Evolutionary conservation across 1,140 invertebrate genomes (phyloP).

Genomic region (Vanessa tameamea): DNA sequence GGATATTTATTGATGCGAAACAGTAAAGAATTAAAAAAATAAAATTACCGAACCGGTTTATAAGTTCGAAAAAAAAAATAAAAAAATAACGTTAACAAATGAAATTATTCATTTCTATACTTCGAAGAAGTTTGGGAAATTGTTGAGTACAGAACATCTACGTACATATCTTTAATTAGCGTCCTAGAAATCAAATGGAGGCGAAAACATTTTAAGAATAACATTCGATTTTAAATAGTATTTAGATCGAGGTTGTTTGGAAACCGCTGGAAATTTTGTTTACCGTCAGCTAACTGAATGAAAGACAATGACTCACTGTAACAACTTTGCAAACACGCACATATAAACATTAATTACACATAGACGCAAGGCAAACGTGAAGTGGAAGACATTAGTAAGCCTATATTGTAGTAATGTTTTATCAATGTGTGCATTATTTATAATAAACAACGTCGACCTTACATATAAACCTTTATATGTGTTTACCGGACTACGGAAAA

Average conservation of each 20-base stretch:
- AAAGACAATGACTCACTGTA: slow-evolving; percentile 2
- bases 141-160: too few species aligned
- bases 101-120: background rate
- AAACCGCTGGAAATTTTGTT: slow-evolving; percentile 8
- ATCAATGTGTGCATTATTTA: slow-evolving; percentile 9
- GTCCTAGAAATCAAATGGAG: background rate
- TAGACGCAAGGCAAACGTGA: slow-evolving; percentile 5
- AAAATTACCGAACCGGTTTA: background rate
- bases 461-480: background rate
- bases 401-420: slow-evolving; percentile 3
- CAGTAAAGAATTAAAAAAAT: background rate
- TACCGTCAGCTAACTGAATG: background rate
- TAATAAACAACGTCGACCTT: background rate
- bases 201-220: background rate
- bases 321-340: background rate
- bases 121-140: too few species aligned
- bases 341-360: slow-evolving; percentile 1
- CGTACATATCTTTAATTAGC: background rate
- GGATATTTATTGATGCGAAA: background rate
- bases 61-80: too few species aligned
- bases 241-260: background rate
- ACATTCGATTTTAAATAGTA: slow-evolving; percentile 5
- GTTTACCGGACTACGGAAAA: slow-evolving; percentile 11
- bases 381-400: slow-evolving; percentile 5
- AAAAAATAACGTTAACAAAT: background rate